These are phyloP conservation scores for Digitonthophagus gazella DNA, from an alignment of 2,888 invertebrate genomes.

Conservation along the genomic window DNA sequence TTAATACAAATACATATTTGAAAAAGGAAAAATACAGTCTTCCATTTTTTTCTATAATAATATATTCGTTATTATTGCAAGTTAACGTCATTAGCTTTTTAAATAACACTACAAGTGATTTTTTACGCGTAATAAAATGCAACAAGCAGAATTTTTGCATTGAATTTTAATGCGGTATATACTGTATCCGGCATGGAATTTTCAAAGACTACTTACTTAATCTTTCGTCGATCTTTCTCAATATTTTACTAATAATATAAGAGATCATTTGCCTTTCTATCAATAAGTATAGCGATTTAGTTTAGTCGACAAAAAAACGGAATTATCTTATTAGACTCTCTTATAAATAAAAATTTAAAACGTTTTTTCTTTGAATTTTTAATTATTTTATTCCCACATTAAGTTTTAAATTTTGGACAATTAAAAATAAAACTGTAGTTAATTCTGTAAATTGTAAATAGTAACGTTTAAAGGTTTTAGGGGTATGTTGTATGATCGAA, in stretches of 20 bases:
- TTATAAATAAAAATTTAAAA: constrained; percentile 43
- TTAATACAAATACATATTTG: too few relatives aligned
- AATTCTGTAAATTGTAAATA: too few relatives aligned
- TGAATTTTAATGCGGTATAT: background rate
- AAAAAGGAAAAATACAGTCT: background rate
- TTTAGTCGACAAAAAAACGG: constrained; percentile 37
- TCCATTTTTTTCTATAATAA: background rate
- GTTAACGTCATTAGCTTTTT: background rate
- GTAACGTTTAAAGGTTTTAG: too few relatives aligned
- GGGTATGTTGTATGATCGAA: too few relatives aligned
- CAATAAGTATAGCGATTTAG: constrained; percentile 43
- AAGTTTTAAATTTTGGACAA: too few relatives aligned
- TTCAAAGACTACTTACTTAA: constrained; percentile 27
- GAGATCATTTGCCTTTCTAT: constrained; percentile 40
- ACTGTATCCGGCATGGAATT: constrained; percentile 10
- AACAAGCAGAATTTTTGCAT: background rate
- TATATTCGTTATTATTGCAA: background rate
- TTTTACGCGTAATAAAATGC: too few relatives aligned
- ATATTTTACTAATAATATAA: constrained; percentile 43
- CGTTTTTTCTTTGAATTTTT: constrained; percentile 11
- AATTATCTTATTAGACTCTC: constrained; percentile 37
- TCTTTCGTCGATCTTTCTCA: constrained; percentile 38
- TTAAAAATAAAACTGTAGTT: too few relatives aligned
- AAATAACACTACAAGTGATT: background rate
- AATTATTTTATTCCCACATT: too few relatives aligned